Base-by-base conservation (phyloP, 2,113 vertebrate genomes). In the Podiceps cristatus region DNA sequence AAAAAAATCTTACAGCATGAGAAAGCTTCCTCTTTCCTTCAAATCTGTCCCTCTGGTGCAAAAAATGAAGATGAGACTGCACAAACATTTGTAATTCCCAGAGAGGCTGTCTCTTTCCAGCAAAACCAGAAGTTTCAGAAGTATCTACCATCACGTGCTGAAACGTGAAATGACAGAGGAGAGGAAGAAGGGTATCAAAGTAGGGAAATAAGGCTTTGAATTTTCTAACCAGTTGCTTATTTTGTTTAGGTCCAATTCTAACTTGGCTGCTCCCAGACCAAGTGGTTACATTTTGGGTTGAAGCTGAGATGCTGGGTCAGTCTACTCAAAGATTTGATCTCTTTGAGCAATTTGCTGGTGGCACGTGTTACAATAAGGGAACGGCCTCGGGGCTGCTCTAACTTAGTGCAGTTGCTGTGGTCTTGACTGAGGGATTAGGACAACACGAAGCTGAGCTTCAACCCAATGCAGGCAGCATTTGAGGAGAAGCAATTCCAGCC, bases 401-500 rank as follows among this genome's bases (percentile, higher is more conserved):
- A 58, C 63, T 60, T 27, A 0, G 0, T 71, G 85, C 3, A 79
- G 86, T 95, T 89, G 42, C 83, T 95, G 93, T 77, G 93, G 86
- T 86, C 94, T 92, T 77, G 42, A 80, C 75, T 74, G 56, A 95
- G 37, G 86, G 71, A 76, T 93, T 58, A 92, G 88, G 55, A 68
- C 66, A 79, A 28, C 74, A 88, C 67, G 88, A 79, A 88, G 58
- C 44, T 1, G 10, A 80, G 71, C 62, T 92, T 90, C 63, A 59
- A 35, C 74, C 47, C 58, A 55, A 2, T 0, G 4, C 37, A 60
- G 42, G 33, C 52, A 81, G 45, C 1, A 0, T 67, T 84, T 5
- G 5, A 84, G 67, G 59, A 91, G 64, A 37, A 81, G 90, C 60
- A 86, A 90, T 86, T 90, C 66, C 44, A 90, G 88, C 29, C 87